Conservation (phyloP, 2,113 vertebrate genomes). For the Alligator mississippiensis region DNA sequence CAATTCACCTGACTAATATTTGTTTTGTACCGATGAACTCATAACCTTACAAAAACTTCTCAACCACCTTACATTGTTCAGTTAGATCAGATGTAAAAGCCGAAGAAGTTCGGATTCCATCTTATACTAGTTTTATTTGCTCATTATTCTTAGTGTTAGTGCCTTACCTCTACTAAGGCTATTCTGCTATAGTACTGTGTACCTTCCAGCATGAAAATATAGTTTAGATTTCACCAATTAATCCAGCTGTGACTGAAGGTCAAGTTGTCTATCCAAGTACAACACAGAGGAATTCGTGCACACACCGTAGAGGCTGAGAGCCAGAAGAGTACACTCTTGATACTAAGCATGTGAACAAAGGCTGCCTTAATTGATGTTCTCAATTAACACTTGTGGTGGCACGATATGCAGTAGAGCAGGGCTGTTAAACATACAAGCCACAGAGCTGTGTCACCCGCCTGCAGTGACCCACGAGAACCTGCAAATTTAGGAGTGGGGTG, state of each 20-base stretch:
- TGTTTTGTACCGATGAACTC: neutral
- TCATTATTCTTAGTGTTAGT: neutral
- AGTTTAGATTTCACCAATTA: neutral
- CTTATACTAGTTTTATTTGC: neutral
- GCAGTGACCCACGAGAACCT: too few relatives aligned
- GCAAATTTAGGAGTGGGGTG: too few relatives aligned
- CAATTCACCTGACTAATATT: too few relatives aligned
- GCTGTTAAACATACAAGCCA: too few relatives aligned
- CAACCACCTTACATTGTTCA: neutral
- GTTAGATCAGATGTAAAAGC: neutral
- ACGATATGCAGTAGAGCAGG: too few relatives aligned
- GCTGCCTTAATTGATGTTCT: neutral
- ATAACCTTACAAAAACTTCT: neutral
- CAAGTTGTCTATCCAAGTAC: neutral
- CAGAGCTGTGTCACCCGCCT: too few relatives aligned
- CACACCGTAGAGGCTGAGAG: too few relatives aligned
- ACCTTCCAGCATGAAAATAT: neutral
- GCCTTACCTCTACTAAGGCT: neutral
- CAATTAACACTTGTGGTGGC: too few relatives aligned
- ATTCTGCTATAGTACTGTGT: neutral
- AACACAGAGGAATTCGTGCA: neutral
- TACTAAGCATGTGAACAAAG: neutral
- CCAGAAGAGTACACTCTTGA: neutral
- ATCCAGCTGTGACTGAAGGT: neutral
- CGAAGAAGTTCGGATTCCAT: neutral